Evolutionary conservation across 2,888 invertebrate species (phyloP).

Genomic region (Apamea monoglypha): DNA sequence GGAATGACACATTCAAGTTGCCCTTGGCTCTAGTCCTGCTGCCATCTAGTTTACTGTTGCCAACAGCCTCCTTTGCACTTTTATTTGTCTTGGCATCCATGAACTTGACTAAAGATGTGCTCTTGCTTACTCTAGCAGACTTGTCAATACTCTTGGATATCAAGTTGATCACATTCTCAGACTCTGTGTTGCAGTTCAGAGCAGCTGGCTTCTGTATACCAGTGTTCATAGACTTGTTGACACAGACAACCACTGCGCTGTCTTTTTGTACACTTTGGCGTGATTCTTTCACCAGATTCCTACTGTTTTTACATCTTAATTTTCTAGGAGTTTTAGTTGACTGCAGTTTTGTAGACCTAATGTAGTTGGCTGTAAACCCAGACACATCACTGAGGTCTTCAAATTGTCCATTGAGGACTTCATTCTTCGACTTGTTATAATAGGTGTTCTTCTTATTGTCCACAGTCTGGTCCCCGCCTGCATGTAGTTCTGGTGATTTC

Average conservation of each 20-base stretch:
- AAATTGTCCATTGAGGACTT: conserved; percentile 79
- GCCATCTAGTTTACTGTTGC: conserved; percentile 42
- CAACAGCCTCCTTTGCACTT: conserved; percentile 49
- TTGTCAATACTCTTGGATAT: conserved; percentile 77
- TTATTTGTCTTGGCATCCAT: conserved; percentile 73
- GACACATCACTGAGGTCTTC: conserved; percentile 88
- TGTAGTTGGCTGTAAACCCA: conserved; percentile 88
- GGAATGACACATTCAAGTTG: conserved; percentile 78
- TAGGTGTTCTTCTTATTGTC: conserved; percentile 67
- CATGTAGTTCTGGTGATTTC: conserved; percentile 63
- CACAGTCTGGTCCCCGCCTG: conserved; percentile 68
- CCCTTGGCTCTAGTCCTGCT: conserved; percentile 58
- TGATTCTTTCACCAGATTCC: conserved; percentile 78
- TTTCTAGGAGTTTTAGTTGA: conserved; percentile 79
- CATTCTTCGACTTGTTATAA: conserved; percentile 65
- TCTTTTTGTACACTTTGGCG: conserved; percentile 69
- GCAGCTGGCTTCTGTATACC: conserved; percentile 67
- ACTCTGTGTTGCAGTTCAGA: conserved; percentile 82
- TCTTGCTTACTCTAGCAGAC: conserved; percentile 73
- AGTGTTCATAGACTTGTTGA: conserved; percentile 81
- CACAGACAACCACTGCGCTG: conserved; percentile 76
- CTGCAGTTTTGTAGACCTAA: conserved; percentile 85
- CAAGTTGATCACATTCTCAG: conserved; percentile 83
- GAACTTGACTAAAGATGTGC: conserved; percentile 83
- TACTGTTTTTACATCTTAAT: conserved; percentile 77